phyloP scores from a whole-genome alignment of 2,113 vertebrate genomes.

The Notarius quadriscutis region DNA sequence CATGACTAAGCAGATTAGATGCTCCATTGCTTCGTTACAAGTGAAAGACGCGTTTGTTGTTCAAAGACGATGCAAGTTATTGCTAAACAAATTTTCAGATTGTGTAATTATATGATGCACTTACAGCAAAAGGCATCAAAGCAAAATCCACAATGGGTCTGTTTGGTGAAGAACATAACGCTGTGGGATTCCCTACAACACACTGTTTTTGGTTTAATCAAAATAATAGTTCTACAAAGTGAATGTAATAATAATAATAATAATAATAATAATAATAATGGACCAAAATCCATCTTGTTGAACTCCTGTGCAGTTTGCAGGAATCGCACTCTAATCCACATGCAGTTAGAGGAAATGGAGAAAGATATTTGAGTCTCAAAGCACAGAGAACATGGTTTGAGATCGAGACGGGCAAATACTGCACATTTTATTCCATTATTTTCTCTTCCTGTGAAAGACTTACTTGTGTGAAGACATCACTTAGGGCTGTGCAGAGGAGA shows the following conservation, averaged over 20 bases:
- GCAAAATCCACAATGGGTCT: background rate
- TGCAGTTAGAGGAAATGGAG: background rate
- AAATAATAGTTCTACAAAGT: background rate
- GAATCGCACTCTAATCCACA: background rate
- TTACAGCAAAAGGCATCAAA: background rate
- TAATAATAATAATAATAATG: background rate
- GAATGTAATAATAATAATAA: background rate
- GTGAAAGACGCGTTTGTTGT: background rate
- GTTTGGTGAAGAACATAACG: background rate
- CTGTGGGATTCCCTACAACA: background rate
- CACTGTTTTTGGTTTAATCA: background rate
- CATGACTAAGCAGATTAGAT: constrained; percentile 18
- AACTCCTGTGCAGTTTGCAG: background rate
- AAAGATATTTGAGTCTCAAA: background rate
- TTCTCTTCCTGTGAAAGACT: constrained; percentile 4
- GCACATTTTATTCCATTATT: background rate
- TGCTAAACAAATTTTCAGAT: background rate
- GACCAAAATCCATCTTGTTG: background rate
- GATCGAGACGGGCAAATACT: background rate
- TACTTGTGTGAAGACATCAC: background rate
- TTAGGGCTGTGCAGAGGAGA: background rate
- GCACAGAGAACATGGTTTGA: background rate
- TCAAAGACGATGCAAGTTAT: background rate
- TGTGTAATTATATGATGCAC: background rate
- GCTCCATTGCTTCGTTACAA: background rate